Evolutionary conservation across 2,113 vertebrate species (phyloP).

Genomic region (Phalacrocorax aristotelis): DNA sequence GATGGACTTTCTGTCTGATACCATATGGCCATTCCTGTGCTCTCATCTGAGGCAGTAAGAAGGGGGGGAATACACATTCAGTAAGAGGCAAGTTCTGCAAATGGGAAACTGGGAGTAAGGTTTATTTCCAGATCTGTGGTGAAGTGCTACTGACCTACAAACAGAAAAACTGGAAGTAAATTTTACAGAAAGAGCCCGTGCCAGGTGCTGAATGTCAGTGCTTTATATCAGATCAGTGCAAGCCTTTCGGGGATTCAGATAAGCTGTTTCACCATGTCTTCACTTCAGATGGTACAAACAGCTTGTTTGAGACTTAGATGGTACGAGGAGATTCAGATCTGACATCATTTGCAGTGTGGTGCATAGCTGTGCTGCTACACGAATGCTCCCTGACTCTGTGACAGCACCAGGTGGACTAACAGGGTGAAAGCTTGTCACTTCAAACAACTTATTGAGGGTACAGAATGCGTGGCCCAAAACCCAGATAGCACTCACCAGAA

Average conservation of each 20-base stretch:
- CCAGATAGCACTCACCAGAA: background rate
- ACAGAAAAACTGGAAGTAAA: background rate
- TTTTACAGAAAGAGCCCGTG: background rate
- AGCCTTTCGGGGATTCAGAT: slow-evolving; percentile 5
- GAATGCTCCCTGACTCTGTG: background rate
- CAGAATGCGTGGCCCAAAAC: background rate
- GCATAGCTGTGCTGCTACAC: background rate
- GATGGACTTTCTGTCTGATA: background rate
- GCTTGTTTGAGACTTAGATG: background rate
- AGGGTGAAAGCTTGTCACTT: background rate
- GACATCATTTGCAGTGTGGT: background rate
- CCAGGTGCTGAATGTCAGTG: slow-evolving; percentile 23
- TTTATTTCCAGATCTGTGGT: background rate
- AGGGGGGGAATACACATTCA: background rate
- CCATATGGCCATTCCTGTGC: background rate
- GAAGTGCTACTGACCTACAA: slow-evolving; percentile 61
- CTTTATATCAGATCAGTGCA: background rate
- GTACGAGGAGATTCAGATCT: background rate
- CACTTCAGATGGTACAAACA: slow-evolving; percentile 29
- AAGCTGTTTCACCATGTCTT: slow-evolving; percentile 28
- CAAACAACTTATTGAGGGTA: background rate
- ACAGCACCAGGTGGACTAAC: background rate
- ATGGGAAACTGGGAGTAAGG: background rate
- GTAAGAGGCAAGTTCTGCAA: background rate
- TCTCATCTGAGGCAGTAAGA: background rate